Evolutionary conservation across 1,140 invertebrate species (phyloP).

Genomic region (Drosophila repleta): DNA sequence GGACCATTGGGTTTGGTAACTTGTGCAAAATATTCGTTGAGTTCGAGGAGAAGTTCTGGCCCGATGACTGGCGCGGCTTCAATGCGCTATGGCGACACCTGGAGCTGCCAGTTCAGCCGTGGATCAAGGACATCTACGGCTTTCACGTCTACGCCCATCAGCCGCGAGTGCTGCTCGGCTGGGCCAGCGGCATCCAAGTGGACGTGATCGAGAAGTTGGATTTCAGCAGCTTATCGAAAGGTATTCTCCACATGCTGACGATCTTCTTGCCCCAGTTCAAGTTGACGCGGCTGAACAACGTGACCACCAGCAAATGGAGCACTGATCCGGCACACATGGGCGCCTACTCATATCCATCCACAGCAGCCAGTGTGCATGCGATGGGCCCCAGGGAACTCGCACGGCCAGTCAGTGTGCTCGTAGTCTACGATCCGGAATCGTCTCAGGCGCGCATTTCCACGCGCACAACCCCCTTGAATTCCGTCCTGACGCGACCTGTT

Average conservation of each 20-base stretch:
- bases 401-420: slow-evolving; percentile 39
- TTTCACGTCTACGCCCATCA: slow-evolving; percentile 87
- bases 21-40: slow-evolving; percentile 91
- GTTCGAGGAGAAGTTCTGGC: slow-evolving; percentile 88
- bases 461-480: no score
- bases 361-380: slow-evolving; percentile 84
- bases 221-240: slow-evolving; percentile 83
- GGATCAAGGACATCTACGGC: slow-evolving; percentile 86
- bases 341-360: slow-evolving; percentile 88
- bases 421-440: slow-evolving; percentile 1
- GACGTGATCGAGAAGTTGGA: slow-evolving; percentile 85
- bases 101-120: slow-evolving; percentile 84
- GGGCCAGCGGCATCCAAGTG: slow-evolving; percentile 85
- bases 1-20: slow-evolving; percentile 87
- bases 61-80: slow-evolving; percentile 83
- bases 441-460: background rate
- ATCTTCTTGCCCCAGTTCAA: slow-evolving; percentile 62
- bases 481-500: slow-evolving; percentile 45
- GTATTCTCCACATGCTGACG: slow-evolving; percentile 83
- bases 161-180: slow-evolving; percentile 87
- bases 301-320: slow-evolving; percentile 85
- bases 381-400: slow-evolving; percentile 74
- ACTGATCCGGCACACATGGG: slow-evolving; percentile 88
- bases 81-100: slow-evolving; percentile 85
- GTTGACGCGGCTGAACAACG: slow-evolving; percentile 30